Base-by-base conservation (phyloP, 2,113 vertebrate genomes). In the Onychostoma macrolepis region DNA sequence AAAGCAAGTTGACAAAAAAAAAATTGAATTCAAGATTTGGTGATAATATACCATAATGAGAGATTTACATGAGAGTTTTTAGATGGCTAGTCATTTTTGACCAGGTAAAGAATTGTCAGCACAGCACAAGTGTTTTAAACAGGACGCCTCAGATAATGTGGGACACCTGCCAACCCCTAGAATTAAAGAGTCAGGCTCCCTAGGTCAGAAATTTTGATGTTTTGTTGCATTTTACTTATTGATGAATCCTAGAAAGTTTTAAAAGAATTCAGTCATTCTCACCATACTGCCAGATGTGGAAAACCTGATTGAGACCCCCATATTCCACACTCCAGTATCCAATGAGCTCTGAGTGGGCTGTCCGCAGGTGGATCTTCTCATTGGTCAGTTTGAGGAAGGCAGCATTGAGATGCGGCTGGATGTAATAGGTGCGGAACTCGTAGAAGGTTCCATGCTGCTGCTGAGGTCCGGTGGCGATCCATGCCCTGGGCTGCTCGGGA, bases 201-300 rank as follows among this genome's bases (percentile, higher is more conserved):
- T 69, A 33, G 19, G 17, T 38, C 3, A 71, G 33, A 21, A 75
- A 15, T 74, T 2, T 12, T 0, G n/a, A 74, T 75, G 2, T 26
- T 43, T 26, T 15, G 71, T 26, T 75, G 38, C 21, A 45, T 43
- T 75, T 45, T 75, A 43, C 24, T 12, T 74, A 6, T 12, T 41
- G 13, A 74, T 11, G 10, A 72, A 36, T 24, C 8, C 19, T 75
- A n/a, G 2, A 75, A 45, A n/a, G 10, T 6, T 76, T 28, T 28
- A 15, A 48, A 45, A 77, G 41, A n/a, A 38, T 36, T 63, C 56
- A 26, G 53, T 56, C 33, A 24, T 58, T 63, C 94, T 94, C 86
- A 96, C 95, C 95, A 80, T 95, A 99, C 88, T 98, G 97, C 98
- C 98, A 99, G 85, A 99, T 91, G 87, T 99, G 97, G 86, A 98